Base-by-base conservation (phyloP, 2,888 invertebrate genomes). In the Diaprepes abbreviatus region DNA sequence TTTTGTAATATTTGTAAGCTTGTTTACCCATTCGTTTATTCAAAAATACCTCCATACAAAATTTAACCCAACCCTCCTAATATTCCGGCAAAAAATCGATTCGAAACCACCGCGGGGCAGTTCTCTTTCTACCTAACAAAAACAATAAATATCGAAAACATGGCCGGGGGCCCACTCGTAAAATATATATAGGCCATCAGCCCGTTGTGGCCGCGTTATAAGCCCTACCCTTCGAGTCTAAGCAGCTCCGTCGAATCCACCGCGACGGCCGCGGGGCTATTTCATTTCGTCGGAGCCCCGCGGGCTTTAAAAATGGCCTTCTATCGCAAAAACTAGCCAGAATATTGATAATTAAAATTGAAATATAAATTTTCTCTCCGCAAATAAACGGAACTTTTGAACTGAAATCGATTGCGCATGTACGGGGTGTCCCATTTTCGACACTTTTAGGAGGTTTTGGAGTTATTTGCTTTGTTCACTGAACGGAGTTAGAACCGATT, bases 131-230 rank as follows among this genome's bases (percentile, higher is more conserved):
- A 52, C 55, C 63, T 60, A 68, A 68, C 68, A 68, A 68, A 68
- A 63, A 63, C 68, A 68, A 68, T 60, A 63, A 68, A 63, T 63
- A 63, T 63, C 63, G 63, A 57, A 60, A 52, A 68, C 68, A 60
- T 21, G 45, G 43, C 70, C 40, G 62, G 54, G 17, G 52, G 65
- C 59, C 55, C 35, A 63, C 60, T 69, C 69, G 64, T 70, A 70
- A 70, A 70, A 65, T 65, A 70, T 65, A 70, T 70, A 65, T 70
- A 70, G 70, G 65, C 70, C 70, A 65, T 70, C 70, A 57, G 60
- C 62, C 36, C 59, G 66, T 19, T 59, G 43, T 59, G 59, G 58
- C 48, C 45, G 45, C 55, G 65, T 43, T 40, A 59, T 50, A 59
- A 59, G 43, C 43, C 43, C 59, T 59, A 59, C 59, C 59, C 59